Evolutionary conservation across 64 coral and sea anemone genomes (phyloP).

Genomic region (Porites australiensis): DNA sequence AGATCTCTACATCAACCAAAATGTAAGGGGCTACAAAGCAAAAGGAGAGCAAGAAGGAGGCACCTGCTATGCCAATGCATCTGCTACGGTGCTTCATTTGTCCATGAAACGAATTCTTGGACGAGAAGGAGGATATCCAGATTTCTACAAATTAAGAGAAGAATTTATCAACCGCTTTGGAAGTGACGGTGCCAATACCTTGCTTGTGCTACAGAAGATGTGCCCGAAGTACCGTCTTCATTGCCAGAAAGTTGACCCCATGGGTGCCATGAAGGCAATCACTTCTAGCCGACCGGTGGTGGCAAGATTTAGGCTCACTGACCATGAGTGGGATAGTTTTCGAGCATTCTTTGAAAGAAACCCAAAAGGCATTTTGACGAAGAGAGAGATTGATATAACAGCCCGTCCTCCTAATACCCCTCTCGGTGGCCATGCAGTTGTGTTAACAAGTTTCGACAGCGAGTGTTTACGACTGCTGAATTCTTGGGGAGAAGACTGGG

Average conservation of each 20-base stretch:
- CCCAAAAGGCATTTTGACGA: conserved; percentile 4
- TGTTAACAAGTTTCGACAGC: conserved; percentile 48
- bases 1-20: conserved; percentile 66
- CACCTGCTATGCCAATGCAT: conserved; percentile 62
- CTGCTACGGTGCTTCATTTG: conserved; percentile 65
- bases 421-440: background rate
- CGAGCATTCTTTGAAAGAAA: background rate
- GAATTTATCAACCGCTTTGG: conserved; percentile 17
- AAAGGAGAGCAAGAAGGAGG: conserved; percentile 6
- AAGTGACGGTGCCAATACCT: background rate
- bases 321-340: conserved; percentile 38
- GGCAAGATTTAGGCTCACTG: conserved; percentile 22
- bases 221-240: conserved; percentile 28
- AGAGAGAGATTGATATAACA: background rate
- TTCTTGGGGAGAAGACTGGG: conserved; percentile 2
- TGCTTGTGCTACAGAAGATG: background rate
- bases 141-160: conserved; percentile 31
- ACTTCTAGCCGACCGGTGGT: conserved; percentile 29
- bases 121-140: conserved; percentile 61
- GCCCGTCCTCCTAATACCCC: background rate
- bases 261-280: conserved; percentile 20
- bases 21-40: background rate
- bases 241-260: background rate
- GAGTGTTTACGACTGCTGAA: conserved; percentile 44
- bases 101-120: conserved; percentile 66